Percentiles rank a stretch among this genome's conserved stretches.
phyloP scores from a whole-genome alignment of 1,140 invertebrate genomes.

The Atta texana region DNA sequence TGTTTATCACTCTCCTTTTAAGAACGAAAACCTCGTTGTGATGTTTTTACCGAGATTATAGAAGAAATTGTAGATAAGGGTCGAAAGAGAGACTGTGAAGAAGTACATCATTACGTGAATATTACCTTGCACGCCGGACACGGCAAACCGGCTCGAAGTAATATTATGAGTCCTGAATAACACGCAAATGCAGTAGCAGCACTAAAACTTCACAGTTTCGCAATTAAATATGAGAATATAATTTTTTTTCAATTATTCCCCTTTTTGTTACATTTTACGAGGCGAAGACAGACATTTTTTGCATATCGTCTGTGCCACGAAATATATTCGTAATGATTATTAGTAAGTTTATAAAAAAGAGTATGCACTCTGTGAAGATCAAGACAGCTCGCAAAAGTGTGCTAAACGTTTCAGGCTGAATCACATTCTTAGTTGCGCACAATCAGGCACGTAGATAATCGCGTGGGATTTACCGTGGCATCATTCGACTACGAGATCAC shows the following conservation, averaged over 20 bases:
- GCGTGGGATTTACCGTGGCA: slow-evolving; percentile 78
- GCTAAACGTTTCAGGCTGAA: not conserved
- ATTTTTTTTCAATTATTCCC: not conserved
- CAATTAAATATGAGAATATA: not conserved
- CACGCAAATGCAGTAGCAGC: not conserved
- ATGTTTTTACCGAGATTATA: slow-evolving; percentile 31
- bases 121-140: slow-evolving; percentile 12
- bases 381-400: not conserved
- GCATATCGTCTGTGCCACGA: not conserved
- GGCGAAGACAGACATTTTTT: not conserved
- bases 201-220: not conserved
- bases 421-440: slow-evolving; percentile 9
- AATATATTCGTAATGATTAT: not conserved
- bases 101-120: slow-evolving; percentile 17
- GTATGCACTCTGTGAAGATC: too few relatives aligned
- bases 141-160: not conserved
- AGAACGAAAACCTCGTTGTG: not conserved
- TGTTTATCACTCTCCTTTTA: not conserved
- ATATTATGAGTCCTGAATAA: slow-evolving; percentile 28
- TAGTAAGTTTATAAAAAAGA: not conserved
- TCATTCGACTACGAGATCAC: slow-evolving; percentile 70
- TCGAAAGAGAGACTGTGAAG: slow-evolving; percentile 16
- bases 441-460: slow-evolving; percentile 79
- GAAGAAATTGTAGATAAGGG: slow-evolving; percentile 22
- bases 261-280: not conserved